Base-by-base conservation (phyloP, 2,888 invertebrate species). In the Orchesella flavescens region DNA sequence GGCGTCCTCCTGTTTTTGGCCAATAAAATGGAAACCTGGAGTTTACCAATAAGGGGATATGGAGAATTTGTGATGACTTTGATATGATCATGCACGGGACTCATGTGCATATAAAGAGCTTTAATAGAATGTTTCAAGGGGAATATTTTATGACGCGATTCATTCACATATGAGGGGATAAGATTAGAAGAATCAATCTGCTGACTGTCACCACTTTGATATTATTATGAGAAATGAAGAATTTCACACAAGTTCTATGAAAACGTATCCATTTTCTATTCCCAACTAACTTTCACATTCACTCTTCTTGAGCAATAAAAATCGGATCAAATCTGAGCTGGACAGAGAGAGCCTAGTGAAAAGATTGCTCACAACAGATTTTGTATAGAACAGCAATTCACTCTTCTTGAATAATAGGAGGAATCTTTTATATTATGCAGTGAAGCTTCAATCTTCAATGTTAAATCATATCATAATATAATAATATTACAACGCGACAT, bases 301-400 rank as follows among this genome's bases (percentile, higher is more conserved):
- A n/a, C 19, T 59, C 59, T n/a, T 59, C 59, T n/a, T 43, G 17
- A 1, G 44, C 66, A 66, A 66, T 66, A 66, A 66, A 63, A 66
- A 66, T 66, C 66, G 46, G 44, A 43, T 66, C 66, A 46, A 66
- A 66, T 66, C 66, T 24, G 63, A 24, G 63, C 63, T 63, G 63
- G 23, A 23, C 63, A 63, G 24, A 21, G n/a, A 15, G 63, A 2
- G 34, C 34, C 9, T 12, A 53, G 17, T 15, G 9, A 53, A 53
- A 17, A n/a, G 53, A n/a, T 53, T 17, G 17, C 53, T 53, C 17
- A n/a, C 53, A n/a, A 53, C 53, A 53, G 1, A 17, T 53, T 53
- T 53, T 53, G 17, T 34, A n/a, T n/a, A 7, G 34, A 34, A 34
- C 7, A 34, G 34, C n/a, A n/a, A 12, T 12, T 34, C 12, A 7